Evolutionary conservation across 2,888 invertebrate genomes (phyloP).

Genomic region (Orthonevra nobilis): DNA sequence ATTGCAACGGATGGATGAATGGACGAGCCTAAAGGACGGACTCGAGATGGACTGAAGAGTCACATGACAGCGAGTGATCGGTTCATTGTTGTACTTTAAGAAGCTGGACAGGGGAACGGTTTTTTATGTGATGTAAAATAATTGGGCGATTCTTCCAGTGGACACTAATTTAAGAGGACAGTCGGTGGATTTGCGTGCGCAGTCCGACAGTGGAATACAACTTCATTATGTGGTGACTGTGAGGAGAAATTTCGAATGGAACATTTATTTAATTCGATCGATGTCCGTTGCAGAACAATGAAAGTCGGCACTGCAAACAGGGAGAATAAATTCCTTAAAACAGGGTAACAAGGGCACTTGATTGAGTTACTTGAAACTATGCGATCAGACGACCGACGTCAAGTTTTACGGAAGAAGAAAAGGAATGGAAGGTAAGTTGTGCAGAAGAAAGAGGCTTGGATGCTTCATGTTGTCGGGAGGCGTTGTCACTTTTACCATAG

Average conservation of each 20-base stretch:
- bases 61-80: conserved; percentile 64
- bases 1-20: conserved; percentile 44
- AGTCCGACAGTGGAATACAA: conserved; percentile 30
- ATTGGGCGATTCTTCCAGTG: conserved; percentile 67
- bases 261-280: conserved; percentile 57
- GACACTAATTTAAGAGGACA: conserved; percentile 62
- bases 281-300: conserved; percentile 44
- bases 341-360: too few relatives aligned
- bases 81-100: conserved; percentile 55
- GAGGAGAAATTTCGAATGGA: conserved; percentile 35
- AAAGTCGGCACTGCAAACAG: conserved; percentile 30
- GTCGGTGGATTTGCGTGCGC: conserved; percentile 60
- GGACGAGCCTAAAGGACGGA: conserved; percentile 45
- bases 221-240: conserved; percentile 38
- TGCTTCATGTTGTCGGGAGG: too few relatives aligned
- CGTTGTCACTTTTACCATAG: too few relatives aligned
- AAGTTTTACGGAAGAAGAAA: too few relatives aligned
- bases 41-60: too few relatives aligned
- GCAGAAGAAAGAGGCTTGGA: too few relatives aligned
- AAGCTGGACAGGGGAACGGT: neutral
- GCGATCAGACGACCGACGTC: too few relatives aligned
- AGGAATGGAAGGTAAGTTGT: too few relatives aligned
- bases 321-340: conserved; percentile 15
- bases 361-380: too few relatives aligned
- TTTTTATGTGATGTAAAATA: conserved; percentile 47